Conservation (phyloP, 2,113 vertebrate genomes). For the Numenius arquata region DNA sequence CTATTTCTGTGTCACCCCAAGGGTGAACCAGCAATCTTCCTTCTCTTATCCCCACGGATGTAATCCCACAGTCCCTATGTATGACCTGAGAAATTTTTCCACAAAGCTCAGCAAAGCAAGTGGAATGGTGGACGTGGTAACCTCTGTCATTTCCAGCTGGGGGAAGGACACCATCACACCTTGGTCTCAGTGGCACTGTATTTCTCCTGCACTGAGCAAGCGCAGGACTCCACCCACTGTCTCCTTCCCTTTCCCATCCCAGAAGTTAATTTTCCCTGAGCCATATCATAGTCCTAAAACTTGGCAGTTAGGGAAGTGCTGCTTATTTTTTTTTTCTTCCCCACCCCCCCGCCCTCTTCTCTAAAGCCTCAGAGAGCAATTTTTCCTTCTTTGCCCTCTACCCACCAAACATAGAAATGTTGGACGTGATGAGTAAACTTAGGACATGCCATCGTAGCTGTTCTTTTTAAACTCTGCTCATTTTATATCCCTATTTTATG, state of each 20-base stretch:
- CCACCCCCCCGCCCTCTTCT: background rate
- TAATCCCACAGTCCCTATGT: background rate
- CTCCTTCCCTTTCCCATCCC: background rate
- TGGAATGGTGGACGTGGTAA: rapidly evolving
- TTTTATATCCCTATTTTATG: background rate
- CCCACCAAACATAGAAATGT: background rate
- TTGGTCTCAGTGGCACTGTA: background rate
- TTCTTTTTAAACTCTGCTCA: background rate
- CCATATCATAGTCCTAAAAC: background rate
- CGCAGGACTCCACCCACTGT: background rate
- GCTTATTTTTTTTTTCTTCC: background rate
- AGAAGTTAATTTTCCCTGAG: background rate
- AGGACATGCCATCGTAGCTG: background rate
- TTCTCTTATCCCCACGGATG: background rate
- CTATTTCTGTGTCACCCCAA: background rate
- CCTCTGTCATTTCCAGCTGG: background rate
- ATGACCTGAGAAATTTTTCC: background rate
- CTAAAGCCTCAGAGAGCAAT: background rate
- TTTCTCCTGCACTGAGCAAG: background rate
- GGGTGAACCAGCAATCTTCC: background rate
- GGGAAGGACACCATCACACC: background rate
- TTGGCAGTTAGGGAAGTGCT: background rate
- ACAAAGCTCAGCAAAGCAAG: background rate
- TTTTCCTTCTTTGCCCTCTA: background rate
- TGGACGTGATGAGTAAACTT: background rate